Base-by-base conservation (phyloP, 2,797 vertebrate genomes). In the Microhierax caerulescens region DNA sequence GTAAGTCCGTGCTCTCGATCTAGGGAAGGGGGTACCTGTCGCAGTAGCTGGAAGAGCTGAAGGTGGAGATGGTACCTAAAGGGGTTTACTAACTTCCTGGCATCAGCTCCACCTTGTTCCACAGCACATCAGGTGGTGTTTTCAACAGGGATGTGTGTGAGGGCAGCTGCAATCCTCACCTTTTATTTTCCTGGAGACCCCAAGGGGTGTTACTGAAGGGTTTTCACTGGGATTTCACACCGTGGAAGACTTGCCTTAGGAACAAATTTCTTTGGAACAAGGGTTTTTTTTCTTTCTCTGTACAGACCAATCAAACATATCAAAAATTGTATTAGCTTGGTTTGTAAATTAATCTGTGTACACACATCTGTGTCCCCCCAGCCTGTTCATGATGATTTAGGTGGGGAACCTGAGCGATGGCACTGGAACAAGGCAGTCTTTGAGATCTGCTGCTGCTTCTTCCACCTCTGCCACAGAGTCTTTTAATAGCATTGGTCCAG, bases 1-100 rank as follows among this genome's bases (percentile, higher is more conserved):
- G 99, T 99, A 97, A 99, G 99, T 99, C 72, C 60, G 60, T 93
- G 73, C 90, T 94, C 95, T 96, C 80, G 6, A 88, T 94, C 90
- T 81, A 90, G 93, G 94, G 96, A 97, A 96, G 74, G 85, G 93
- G 90, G 90, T 81, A 48, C 80, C 68, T 95, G 81, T 85, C 24
- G 10, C 92, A 93, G 93, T 39, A 94, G 84, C 91, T 95, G 92
- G 68, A 96, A 87, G 75, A 88, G 95, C 85, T 94, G 73, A 60
- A 76, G 78, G 88, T 93, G 84, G 91, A 93, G 63, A 60, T 93
- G 76, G 56, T 84, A 80, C 90, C 90, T 92, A 82, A 79, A 90
- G 59, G 95, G 95, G 57, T 96, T 90, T 88, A 91, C 88, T 93
- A 93, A 94, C 95, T 93, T 78, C 93, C 90, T 86, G 93, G 76